A percentile compares a stretch with the other conserved stretches of the same genome.
Evolutionary conservation across 2,888 invertebrate species (phyloP).

Genomic region (Plebejus anna): DNA sequence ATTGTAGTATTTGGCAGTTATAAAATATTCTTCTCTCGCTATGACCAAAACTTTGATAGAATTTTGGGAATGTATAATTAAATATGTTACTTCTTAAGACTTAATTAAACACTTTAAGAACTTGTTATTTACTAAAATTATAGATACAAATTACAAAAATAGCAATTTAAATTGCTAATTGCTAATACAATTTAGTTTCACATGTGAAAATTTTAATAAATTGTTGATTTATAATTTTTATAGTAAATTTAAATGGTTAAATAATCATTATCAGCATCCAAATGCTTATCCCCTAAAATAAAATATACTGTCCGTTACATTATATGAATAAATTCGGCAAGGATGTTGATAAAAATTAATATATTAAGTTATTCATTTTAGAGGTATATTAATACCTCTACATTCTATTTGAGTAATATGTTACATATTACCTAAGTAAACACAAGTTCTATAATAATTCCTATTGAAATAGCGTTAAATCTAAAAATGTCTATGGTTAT

Average conservation of each 20-base stretch:
- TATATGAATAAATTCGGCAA: too few relatives aligned
- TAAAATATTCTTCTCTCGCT: neutral
- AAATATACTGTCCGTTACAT: neutral
- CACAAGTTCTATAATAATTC: too few relatives aligned
- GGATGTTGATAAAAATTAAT: too few relatives aligned
- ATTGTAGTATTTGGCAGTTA: neutral
- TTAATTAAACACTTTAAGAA: neutral
- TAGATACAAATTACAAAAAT: conserved; percentile 1
- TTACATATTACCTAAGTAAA: too few relatives aligned
- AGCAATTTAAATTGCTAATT: conserved; percentile 10
- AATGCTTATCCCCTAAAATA: neutral
- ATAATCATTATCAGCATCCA: neutral
- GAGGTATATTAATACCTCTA: too few relatives aligned
- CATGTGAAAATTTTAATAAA: conserved; percentile 2
- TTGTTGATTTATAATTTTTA: neutral
- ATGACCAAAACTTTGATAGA: neutral
- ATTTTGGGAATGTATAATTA: neutral
- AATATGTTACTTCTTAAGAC: neutral
- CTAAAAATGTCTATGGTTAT: too few relatives aligned
- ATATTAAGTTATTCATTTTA: too few relatives aligned
- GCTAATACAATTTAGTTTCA: conserved; percentile 3
- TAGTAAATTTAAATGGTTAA: neutral
- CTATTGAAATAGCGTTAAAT: too few relatives aligned
- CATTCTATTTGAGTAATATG: too few relatives aligned
- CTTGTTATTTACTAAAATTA: neutral